Evolutionary conservation across 2,113 vertebrate species (phyloP), one percentile per base, ranked within the genome.

Genomic region (Urocynchramus pylzowi): DNA sequence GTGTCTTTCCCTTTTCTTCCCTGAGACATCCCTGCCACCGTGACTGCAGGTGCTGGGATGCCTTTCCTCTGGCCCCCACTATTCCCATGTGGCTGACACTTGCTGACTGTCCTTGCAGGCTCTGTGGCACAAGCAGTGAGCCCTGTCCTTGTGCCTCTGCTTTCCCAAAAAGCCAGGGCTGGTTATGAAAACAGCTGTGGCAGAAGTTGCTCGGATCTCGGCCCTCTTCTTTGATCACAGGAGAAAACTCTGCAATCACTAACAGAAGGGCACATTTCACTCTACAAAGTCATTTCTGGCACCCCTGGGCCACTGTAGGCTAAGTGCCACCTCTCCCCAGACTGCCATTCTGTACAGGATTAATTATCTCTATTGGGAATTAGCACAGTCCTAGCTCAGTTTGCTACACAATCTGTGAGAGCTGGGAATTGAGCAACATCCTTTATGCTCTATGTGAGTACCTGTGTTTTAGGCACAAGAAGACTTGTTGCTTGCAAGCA

Each of bases 61-160:
- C 33, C 2, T 4, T 45, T 10, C 9, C 33, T 82, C 35, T 52
- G 45, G 21, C 16, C 13, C 13, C 10, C 5, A 0, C 35, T 75
- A 0, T 37, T 68, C 41, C 68, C 8, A 0, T 0, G 8, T 63
- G 31, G 44, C 52, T 82, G 64, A 18, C 1, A 5, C 16, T 47
- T 42, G 52, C 60, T 63, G 67, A 9, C 19, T 84, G 28, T 68
- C 52, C n/a, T 74, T 4, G 2, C 17, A 37, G 50, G 53, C 53
- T 81, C 12, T 61, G 71, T 41, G 54, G 49, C 44, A 16, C 35
- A 67, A 50, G 16, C 65, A 65, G 16, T 12, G 5, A 80, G 39
- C 47, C 27, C 39, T 75, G 56, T 73, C 71, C 68, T 64, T 47
- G 37, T 77, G 52, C 54, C 27, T 57, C 49, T 86, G n/a, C 54